These are phyloP conservation scores for Xenopus laevis DNA, from an alignment of 2,113 vertebrate genomes.

Conservation along the genomic window DNA sequence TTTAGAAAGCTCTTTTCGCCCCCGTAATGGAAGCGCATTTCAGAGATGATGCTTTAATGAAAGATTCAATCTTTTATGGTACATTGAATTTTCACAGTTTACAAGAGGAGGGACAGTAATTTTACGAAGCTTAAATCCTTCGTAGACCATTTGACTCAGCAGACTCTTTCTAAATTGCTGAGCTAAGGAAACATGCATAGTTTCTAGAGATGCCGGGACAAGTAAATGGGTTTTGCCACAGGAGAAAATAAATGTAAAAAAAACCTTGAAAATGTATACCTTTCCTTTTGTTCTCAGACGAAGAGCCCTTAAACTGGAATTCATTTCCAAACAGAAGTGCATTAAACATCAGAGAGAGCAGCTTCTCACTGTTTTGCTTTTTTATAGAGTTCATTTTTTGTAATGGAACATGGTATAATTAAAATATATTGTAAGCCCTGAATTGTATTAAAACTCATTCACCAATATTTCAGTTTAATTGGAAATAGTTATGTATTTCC, in stretches of 20 bases:
- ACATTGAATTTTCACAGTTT: slow-evolving; percentile 44
- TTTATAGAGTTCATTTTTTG: no score
- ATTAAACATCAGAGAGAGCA: background rate
- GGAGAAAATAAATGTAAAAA: slow-evolving; percentile 6
- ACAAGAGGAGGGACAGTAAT: slow-evolving; percentile 16
- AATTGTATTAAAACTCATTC: no score
- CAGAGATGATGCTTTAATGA: slow-evolving; percentile 46
- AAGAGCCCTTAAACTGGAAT: background rate
- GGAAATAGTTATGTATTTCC: no score
- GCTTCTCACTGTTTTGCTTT: background rate
- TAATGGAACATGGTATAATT: no score
- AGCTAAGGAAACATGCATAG: slow-evolving; percentile 29
- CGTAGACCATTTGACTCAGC: slow-evolving; percentile 41
- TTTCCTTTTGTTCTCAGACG: background rate
- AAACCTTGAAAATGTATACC: background rate
- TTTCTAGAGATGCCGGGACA: slow-evolving; percentile 7
- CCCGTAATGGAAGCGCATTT: slow-evolving; percentile 49
- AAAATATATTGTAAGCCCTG: no score
- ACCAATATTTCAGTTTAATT: no score
- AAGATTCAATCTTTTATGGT: slow-evolving; percentile 46
- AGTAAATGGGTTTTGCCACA: slow-evolving; percentile 34
- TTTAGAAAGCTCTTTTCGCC: slow-evolving; percentile 42
- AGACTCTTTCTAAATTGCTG: slow-evolving; percentile 41
- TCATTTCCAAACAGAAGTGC: background rate
- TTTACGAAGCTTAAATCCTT: slow-evolving; percentile 45